phyloP scores from a whole-genome alignment of 1,140 invertebrate species.

The Ephestia elutella region DNA sequence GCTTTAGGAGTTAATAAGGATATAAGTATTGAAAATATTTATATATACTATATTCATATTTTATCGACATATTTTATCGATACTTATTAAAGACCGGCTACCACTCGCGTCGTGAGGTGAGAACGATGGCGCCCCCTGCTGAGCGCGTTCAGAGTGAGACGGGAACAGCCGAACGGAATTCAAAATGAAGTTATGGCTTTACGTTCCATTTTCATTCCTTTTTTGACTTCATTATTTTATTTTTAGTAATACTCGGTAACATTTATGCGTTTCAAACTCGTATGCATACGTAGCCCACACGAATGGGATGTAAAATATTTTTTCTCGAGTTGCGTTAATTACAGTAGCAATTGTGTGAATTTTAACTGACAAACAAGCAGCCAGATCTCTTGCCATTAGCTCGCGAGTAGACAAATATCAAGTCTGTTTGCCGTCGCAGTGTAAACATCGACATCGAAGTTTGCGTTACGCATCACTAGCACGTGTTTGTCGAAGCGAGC shows the following conservation, averaged over 20 bases:
- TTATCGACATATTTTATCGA: conserved; percentile 71
- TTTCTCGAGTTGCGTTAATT: conserved; percentile 35
- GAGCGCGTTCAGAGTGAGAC: conserved; percentile 58
- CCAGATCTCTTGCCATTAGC: conserved; percentile 61
- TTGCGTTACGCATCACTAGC: conserved; percentile 74
- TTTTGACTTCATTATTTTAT: conserved; percentile 54
- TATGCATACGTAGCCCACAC: background rate
- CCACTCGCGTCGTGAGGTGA: conserved; percentile 71
- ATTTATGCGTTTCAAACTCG: conserved; percentile 31
- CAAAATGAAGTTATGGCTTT: conserved; percentile 69
- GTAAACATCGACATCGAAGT: conserved; percentile 69
- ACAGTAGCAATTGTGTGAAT: conserved; percentile 62
- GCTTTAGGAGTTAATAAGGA: conserved; percentile 30
- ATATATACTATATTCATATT: conserved; percentile 68
- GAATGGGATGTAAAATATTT: background rate
- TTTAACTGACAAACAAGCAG: conserved; percentile 48
- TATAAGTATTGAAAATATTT: conserved; percentile 68
- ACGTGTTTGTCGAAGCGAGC: conserved; percentile 52
- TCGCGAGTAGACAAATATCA: conserved; percentile 62
- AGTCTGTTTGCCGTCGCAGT: conserved; percentile 62
- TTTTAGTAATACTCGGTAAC: conserved; percentile 46
- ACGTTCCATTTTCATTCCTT: conserved; percentile 54
- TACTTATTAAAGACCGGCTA: conserved; percentile 73
- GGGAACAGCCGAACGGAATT: conserved; percentile 66
- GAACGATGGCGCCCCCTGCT: conserved; percentile 71